Base-by-base conservation (phyloP, 1,140 invertebrate genomes). In the Zaprionus davidi region DNA sequence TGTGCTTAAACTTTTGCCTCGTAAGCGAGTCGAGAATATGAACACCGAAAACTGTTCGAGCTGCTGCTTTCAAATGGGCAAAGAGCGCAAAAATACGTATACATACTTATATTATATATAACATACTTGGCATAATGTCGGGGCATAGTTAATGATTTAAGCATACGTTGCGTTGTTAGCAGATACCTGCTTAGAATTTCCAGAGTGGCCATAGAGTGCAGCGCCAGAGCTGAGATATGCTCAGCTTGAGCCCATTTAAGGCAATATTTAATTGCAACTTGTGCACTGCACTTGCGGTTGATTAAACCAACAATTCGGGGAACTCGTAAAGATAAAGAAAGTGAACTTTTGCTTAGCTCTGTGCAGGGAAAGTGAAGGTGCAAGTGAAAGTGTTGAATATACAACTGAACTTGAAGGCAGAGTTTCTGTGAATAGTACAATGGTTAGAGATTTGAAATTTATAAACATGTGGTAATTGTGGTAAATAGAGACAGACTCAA, bases 1-100 rank as follows among this genome's bases (percentile, higher is more conserved):
- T 79, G 67, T 76, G 64, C 28, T 71, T 71, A 78, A 79, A 69
- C 51, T 79, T 79, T 78, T 73, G 60, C 66, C 57, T 63, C 55
- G 58, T 62, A 67, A 72, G 68, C 65, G 72, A 71, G 67, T 70
- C 59, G 22, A 58, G 58, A 70, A 75, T 71, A 57, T 62, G 65
- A 69, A 36, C 56, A 68, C 57, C 36, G 24, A 60, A 67, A 41
- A 70, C 38, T 63, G 17, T 58, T 44, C 20, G 31, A 34, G 46
- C 46, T 22, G 17, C 20, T 49, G 44, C 44, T 12, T 20, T 49
- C 46, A 58, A 67, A 46, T 26, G 55, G 53, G 26, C 55, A 58
- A 24, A 20, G 38, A 26, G 49, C 34, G 36, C 46, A 64, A 4
- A 31, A 26, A 65, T 55, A 65, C n/a, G 13, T 55, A 38, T 55